Evolutionary conservation across 53 echinoderm and acorn worm species (phyloP), one percentile per base, ranked within the genome.

Genomic region (Temnopleurus reevesii): DNA sequence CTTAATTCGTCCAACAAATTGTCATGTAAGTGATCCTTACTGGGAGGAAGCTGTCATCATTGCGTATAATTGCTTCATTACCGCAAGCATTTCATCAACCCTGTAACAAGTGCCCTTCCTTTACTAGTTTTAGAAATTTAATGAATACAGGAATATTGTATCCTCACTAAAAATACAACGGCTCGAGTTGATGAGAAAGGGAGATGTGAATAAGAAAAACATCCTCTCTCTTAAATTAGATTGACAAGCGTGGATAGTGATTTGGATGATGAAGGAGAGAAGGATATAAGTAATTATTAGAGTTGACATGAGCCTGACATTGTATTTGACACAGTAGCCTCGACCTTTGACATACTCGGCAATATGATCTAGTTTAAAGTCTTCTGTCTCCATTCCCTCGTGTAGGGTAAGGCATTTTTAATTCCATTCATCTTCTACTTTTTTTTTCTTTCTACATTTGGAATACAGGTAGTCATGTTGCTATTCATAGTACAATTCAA

Each of bases 21-120:
- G 24, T 35, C 36, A 23, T 83, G 35, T 36, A 83, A 83, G 56
- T 55, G 49, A 83, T 83, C 83, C 83, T 83, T 41, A 38, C 33
- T 21, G 10, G 35, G 17, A 83, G 83, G 83, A 83, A 83, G 83
- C 83, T 54, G 36, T 55, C 36, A 83, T 83, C 83, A 83, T 83
- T 83, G 83, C 35, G 55, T 81, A 81, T 53, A 83, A 83, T 83
- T 83, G 55, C 83, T 83, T 83, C 83, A 83, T 83, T 83, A 83
- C 83, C 83, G 83, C 57, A 55, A 53, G 55, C 56, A 57, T 83
- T 83, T 83, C 83, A 83, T 56, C 83, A 83, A 83, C 55, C 83
- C 83, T 10, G 35, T 55, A 83, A 83, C 56, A 83, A 83, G 83
- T 83, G 83, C 55, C 83, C 83, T 55, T 55, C 54, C 51, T 31